These are phyloP conservation scores for Girardinichthys multiradiatus DNA, from an alignment of 2,113 vertebrate species.

Conservation along the genomic window DNA sequence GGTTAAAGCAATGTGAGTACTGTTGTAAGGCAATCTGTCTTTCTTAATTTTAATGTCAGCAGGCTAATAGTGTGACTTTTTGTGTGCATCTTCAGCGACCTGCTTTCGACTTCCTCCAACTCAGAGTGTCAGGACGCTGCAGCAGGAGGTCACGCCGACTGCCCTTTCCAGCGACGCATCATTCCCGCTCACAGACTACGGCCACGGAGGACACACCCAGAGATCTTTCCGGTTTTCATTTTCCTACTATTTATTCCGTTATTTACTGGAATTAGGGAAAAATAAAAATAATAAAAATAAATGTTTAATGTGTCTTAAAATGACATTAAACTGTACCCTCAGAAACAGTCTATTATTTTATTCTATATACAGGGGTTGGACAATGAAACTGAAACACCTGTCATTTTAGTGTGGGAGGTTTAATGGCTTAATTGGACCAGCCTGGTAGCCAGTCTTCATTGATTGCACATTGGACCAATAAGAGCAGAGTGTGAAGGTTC, in stretches of 20 bases:
- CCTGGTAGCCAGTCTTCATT: no score
- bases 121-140: conserved; percentile 89
- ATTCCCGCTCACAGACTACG: conserved; percentile 86
- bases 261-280: background rate
- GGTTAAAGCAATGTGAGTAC: no score
- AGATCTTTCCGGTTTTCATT: conserved; percentile 85
- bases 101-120: conserved; percentile 90
- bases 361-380: no score
- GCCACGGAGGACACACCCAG: conserved; percentile 87
- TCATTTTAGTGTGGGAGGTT: no score
- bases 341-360: no score
- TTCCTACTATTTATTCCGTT: background rate
- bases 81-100: conserved; percentile 80
- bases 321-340: no score
- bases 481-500: no score
- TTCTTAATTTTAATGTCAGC: background rate
- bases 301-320: no score
- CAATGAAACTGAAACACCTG: no score
- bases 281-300: background rate
- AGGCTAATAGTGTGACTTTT: background rate
- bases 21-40: background rate
- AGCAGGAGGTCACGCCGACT: conserved; percentile 81
- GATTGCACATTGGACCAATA: no score
- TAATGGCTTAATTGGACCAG: no score
- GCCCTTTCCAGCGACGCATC: conserved; percentile 89